phyloP scores from a whole-genome alignment of 2,888 invertebrate species.

The Hetaerina titia region DNA sequence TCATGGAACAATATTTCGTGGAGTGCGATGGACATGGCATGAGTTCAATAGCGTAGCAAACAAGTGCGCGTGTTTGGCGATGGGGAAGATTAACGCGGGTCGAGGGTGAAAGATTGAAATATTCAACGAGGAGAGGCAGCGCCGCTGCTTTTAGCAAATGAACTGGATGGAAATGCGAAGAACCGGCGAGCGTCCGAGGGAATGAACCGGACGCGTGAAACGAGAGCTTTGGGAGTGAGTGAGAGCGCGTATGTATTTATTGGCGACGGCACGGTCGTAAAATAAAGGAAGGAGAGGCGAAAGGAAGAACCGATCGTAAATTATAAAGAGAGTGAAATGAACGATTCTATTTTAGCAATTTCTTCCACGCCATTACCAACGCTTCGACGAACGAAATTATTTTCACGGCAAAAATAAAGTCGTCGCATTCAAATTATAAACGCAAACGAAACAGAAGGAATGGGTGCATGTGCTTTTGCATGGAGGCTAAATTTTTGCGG shows the following conservation, averaged over 20 bases:
- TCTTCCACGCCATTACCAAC: not conserved
- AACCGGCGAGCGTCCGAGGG: not conserved
- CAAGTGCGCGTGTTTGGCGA: no score
- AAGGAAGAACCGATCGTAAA: not conserved
- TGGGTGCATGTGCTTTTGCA: no score
- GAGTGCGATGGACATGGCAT: no score
- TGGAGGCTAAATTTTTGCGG: no score
- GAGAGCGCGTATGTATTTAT: not conserved
- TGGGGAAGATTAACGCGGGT: not conserved
- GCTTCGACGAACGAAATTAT: no score
- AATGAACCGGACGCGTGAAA: not conserved
- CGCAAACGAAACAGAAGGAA: no score
- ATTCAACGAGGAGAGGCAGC: not conserved
- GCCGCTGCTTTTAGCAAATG: not conserved
- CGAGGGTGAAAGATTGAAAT: not conserved
- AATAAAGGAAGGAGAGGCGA: not conserved
- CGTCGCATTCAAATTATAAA: no score
- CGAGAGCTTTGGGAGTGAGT: not conserved
- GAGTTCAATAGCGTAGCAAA: no score
- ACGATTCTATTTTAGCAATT: not conserved
- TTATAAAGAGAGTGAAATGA: slow-evolving; percentile 3
- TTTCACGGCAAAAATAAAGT: no score
- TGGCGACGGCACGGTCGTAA: not conserved
- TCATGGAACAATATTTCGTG: no score
- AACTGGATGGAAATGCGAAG: not conserved